Percentiles rank a stretch among this genome's conserved stretches.
Evolutionary conservation across 1,140 invertebrate species (phyloP).

Genomic region (Antheraea mylitta): DNA sequence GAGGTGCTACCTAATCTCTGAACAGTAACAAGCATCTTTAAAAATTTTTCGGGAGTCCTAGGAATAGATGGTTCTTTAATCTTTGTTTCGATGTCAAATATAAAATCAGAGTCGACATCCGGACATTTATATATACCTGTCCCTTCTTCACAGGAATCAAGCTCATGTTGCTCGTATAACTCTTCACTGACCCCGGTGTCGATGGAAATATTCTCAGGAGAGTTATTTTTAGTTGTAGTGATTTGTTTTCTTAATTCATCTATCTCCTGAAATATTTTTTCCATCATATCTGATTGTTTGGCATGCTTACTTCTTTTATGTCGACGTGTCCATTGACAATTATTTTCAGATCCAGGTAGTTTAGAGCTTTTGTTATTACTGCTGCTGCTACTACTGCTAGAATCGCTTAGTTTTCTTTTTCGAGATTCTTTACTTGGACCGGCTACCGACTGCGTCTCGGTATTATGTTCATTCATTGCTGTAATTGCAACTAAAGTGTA

Average conservation of each 20-base stretch:
- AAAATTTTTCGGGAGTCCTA: not conserved
- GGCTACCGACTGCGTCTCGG: too few relatives aligned
- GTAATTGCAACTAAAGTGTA: too few relatives aligned
- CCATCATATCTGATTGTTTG: not conserved
- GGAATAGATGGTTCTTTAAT: constrained; percentile 4
- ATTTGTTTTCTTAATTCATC: not conserved
- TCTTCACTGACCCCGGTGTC: not conserved
- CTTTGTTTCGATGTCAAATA: not conserved
- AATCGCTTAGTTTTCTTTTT: too few relatives aligned
- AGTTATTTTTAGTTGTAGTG: not conserved
- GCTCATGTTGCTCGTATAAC: not conserved
- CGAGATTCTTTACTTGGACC: too few relatives aligned
- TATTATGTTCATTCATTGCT: too few relatives aligned
- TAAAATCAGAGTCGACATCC: not conserved
- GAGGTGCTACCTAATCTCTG: constrained; percentile 4
- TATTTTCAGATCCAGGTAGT: too few relatives aligned
- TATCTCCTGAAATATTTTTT: not conserved
- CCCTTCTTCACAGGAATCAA: not conserved
- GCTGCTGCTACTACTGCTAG: too few relatives aligned
- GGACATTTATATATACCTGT: not conserved
- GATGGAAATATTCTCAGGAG: not conserved
- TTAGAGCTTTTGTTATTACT: too few relatives aligned
- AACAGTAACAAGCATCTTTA: not conserved
- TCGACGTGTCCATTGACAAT: not conserved
- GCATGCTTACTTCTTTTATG: not conserved